Percentiles rank a stretch among this genome's conserved stretches.
phyloP scores from a whole-genome alignment of 2,888 invertebrate genomes.

The Lasioglossum figueresi region DNA sequence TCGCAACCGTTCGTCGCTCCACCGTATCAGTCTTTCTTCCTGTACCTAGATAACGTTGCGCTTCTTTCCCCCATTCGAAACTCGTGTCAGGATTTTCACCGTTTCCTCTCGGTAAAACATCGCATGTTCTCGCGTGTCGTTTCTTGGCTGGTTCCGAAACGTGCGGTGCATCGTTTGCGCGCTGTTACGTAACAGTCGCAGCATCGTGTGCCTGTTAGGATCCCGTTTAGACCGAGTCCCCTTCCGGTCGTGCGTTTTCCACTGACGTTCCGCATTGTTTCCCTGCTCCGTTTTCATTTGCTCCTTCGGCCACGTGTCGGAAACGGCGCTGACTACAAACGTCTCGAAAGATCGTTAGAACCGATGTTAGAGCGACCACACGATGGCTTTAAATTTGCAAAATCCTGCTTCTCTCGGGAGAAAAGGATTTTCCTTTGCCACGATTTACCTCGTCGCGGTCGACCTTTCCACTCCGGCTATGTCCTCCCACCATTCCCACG shows the following conservation, averaged over 20 bases:
- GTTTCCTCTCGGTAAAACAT: not conserved
- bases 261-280: not conserved
- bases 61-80: not conserved
- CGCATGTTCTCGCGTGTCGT: not conserved
- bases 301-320: not conserved
- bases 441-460: not conserved
- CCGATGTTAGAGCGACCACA: not conserved
- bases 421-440: not conserved
- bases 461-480: conserved; percentile 62
- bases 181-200: conserved; percentile 66
- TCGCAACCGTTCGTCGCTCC: conserved; percentile 9
- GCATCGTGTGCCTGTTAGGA: conserved; percentile 46
- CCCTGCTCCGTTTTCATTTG: not conserved
- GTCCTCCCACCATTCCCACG: conserved; percentile 60
- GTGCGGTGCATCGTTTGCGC: conserved; percentile 52
- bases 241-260: conserved; percentile 19
- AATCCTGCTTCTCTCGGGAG: not conserved
- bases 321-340: not conserved
- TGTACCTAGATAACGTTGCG: not conserved
- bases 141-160: not conserved
- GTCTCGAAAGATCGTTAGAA: conserved; percentile 1
- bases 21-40: conserved; percentile 5
- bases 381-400: not conserved
- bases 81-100: not conserved
- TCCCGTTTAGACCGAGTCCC: conserved; percentile 23